phyloP scores from a whole-genome alignment of 2,797 vertebrate genomes.

The Coregonus ussuriensis region DNA sequence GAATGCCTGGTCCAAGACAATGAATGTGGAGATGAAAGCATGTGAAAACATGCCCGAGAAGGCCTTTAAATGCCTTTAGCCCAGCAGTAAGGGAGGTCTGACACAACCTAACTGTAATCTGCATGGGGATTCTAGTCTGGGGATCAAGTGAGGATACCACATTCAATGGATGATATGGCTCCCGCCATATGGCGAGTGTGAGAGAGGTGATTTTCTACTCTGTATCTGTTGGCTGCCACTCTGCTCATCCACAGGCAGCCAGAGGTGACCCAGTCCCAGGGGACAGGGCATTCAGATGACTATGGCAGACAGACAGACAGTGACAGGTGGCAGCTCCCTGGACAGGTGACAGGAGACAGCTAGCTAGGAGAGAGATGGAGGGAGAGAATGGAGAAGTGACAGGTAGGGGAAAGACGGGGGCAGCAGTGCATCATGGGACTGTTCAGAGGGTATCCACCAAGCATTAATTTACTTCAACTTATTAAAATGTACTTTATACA shows the following conservation, averaged over 20 bases:
- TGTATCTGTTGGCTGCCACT: neutral
- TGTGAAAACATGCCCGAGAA: neutral
- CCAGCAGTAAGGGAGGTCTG: neutral
- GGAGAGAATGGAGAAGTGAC: neutral
- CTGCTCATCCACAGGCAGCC: neutral
- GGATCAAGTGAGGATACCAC: neutral
- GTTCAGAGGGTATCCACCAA: neutral
- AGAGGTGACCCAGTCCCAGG: neutral
- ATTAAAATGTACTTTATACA: neutral
- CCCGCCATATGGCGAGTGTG: too few relatives aligned
- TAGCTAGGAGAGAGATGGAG: neutral
- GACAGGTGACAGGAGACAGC: neutral
- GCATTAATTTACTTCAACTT: conserved; percentile 7
- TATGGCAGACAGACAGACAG: neutral
- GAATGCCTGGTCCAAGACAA: neutral
- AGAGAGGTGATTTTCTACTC: neutral
- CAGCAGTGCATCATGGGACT: conserved; percentile 19
- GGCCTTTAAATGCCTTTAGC: neutral
- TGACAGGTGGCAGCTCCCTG: neutral
- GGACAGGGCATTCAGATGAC: neutral
- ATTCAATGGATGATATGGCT: neutral
- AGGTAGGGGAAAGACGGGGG: neutral
- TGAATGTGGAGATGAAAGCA: neutral
- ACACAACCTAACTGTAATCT: neutral
- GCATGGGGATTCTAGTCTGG: neutral